A percentile compares a stretch with the other conserved stretches of the same genome.
Evolutionary conservation across 1,140 invertebrate species (phyloP).

Genomic region (Lordiphosa collinella): DNA sequence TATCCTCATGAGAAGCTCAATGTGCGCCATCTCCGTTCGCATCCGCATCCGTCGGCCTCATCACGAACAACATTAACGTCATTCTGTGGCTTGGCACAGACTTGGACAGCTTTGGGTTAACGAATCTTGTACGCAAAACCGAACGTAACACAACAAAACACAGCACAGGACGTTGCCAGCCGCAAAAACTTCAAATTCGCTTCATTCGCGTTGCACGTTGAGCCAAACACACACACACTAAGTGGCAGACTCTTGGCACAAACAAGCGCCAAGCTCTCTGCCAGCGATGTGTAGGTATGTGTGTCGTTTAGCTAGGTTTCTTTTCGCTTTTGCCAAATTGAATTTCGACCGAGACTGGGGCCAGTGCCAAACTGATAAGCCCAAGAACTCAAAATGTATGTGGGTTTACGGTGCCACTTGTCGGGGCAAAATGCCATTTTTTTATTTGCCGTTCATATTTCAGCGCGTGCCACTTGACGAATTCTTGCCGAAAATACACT

Average conservation of each 20-base stretch:
- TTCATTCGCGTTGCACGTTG: constrained; percentile 27
- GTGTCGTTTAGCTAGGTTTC: constrained; percentile 5
- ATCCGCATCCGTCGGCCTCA: constrained; percentile 52
- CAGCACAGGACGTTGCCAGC: constrained; percentile 6
- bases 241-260: constrained; percentile 51
- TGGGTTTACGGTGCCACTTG: constrained; percentile 56
- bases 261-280: constrained; percentile 30
- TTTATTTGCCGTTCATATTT: constrained; percentile 56
- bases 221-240: constrained; percentile 58
- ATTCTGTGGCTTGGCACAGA: constrained; percentile 45
- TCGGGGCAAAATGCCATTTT: constrained; percentile 57
- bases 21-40: constrained; percentile 16
- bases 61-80: constrained; percentile 70
- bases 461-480: constrained; percentile 34
- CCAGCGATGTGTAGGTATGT: constrained; percentile 22
- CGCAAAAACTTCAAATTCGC: constrained; percentile 35
- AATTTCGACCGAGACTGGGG: constrained; percentile 35
- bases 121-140: constrained; percentile 50
- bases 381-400: constrained; percentile 37
- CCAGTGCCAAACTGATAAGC: constrained; percentile 37
- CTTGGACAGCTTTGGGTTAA: constrained; percentile 48
- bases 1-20: constrained; percentile 4
- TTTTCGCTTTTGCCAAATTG: constrained; percentile 53
- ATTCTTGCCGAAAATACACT: constrained; percentile 51
- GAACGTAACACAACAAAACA: constrained; percentile 12